Percentiles rank a stretch among this genome's conserved stretches.
Evolutionary conservation across 2,113 vertebrate species (phyloP).

Genomic region (Pleuronectes platessa): DNA sequence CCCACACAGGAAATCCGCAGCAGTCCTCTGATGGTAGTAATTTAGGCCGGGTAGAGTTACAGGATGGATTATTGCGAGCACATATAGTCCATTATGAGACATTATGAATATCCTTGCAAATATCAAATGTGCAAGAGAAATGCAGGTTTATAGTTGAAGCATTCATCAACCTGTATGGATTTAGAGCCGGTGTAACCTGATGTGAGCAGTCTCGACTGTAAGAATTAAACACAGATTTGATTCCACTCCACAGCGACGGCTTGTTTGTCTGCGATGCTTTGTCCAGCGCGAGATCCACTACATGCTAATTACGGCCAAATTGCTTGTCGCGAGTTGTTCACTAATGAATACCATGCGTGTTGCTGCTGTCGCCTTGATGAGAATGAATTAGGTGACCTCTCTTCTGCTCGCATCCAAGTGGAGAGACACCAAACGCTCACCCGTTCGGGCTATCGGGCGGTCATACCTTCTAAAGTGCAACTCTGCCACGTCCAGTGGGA

Average conservation of each 20-base stretch:
- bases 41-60: constrained; percentile 52
- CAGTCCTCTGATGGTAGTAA: constrained; percentile 42
- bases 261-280: constrained; percentile 63
- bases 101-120: constrained; percentile 53
- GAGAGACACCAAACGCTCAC: constrained; percentile 45
- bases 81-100: constrained; percentile 45
- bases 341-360: constrained; percentile 80
- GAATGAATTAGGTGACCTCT: constrained; percentile 79
- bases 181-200: constrained; percentile 30
- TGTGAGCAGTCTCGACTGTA: constrained; percentile 30
- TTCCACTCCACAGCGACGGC: constrained; percentile 1
- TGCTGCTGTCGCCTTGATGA: constrained; percentile 77
- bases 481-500: constrained; percentile 54
- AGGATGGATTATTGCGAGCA: constrained; percentile 50
- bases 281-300: constrained; percentile 63
- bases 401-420: constrained; percentile 56
- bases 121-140: constrained; percentile 57
- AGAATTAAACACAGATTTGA: constrained; percentile 53
- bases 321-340: constrained; percentile 74
- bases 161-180: constrained; percentile 45
- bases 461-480: neutral
- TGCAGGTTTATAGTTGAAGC: constrained; percentile 29
- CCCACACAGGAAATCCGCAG: constrained; percentile 60
- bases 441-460: too few species aligned
- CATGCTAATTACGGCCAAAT: constrained; percentile 75